Evolutionary conservation across 2,888 invertebrate species (phyloP).

Genomic region (Limnephilus auricula): DNA sequence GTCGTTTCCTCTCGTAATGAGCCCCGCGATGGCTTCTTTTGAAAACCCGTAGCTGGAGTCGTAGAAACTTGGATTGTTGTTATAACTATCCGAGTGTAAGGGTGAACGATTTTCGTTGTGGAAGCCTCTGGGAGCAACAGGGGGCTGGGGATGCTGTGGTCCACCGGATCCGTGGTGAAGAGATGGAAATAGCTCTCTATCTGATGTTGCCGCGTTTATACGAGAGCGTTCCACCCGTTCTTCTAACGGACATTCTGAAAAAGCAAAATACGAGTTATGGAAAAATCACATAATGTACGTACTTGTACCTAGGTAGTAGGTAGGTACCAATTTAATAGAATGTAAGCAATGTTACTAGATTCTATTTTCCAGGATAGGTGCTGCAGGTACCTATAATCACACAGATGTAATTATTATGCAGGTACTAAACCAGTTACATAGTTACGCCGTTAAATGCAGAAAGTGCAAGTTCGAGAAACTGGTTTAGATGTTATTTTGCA

Average conservation of each 20-base stretch:
- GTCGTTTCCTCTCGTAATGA: conserved; percentile 18
- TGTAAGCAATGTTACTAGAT: neutral
- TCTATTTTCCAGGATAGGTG: neutral
- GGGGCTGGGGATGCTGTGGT: neutral
- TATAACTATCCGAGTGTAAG: neutral
- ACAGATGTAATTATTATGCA: neutral
- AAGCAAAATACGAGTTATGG: neutral
- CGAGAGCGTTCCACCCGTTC: neutral
- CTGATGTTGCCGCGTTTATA: neutral
- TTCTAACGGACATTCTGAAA: conserved; percentile 26
- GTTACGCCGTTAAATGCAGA: neutral
- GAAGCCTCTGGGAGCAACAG: neutral
- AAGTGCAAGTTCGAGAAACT: conserved; percentile 37
- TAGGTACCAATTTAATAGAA: neutral
- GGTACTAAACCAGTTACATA: conserved; percentile 9
- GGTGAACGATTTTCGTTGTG: neutral
- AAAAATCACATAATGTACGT: neutral
- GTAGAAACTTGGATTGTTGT: conserved; percentile 40
- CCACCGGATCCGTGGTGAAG: neutral
- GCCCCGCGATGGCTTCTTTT: conserved; percentile 41
- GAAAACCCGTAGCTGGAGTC: conserved; percentile 50
- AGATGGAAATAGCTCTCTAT: conserved; percentile 8
- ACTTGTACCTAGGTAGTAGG: neutral
- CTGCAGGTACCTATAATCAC: neutral
- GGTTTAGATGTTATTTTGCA: conserved; percentile 3